Conservation (phyloP, 2,888 invertebrate genomes). For the Azorinus chamasolen region DNA sequence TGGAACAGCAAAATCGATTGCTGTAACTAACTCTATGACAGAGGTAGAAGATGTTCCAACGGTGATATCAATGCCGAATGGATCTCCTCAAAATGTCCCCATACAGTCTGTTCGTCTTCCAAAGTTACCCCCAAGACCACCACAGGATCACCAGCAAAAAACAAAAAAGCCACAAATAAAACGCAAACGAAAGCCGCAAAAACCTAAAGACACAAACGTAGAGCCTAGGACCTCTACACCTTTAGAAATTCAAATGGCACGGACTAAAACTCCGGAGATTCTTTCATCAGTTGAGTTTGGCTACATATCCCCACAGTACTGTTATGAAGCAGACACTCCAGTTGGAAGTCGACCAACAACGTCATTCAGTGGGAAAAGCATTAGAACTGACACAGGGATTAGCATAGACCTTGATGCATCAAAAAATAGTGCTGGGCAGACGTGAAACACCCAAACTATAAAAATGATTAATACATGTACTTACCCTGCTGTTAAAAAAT, state of each 20-base stretch:
- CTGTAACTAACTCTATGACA: background rate
- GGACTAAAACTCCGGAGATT: conserved; percentile 33
- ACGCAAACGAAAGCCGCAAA: conserved; percentile 11
- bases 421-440: no score
- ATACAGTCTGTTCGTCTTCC: conserved; percentile 47
- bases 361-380: no score
- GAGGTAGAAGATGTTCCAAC: conserved; percentile 3
- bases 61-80: conserved; percentile 2
- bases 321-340: conserved; percentile 35
- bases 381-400: no score
- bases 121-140: conserved; percentile 34
- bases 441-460: no score
- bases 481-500: no score
- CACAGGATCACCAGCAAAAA: conserved; percentile 1
- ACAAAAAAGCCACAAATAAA: conserved; percentile 2
- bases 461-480: no score
- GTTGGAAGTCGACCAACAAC: conserved; percentile 3
- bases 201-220: conserved; percentile 11
- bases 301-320: conserved; percentile 47
- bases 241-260: conserved; percentile 35
- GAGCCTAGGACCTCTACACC: conserved; percentile 46
- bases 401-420: no score
- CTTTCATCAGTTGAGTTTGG: conserved; percentile 36
- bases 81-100: conserved; percentile 17
- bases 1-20: no score